phyloP scores from a whole-genome alignment of 2,797 vertebrate species.

The Vipera latastei region DNA sequence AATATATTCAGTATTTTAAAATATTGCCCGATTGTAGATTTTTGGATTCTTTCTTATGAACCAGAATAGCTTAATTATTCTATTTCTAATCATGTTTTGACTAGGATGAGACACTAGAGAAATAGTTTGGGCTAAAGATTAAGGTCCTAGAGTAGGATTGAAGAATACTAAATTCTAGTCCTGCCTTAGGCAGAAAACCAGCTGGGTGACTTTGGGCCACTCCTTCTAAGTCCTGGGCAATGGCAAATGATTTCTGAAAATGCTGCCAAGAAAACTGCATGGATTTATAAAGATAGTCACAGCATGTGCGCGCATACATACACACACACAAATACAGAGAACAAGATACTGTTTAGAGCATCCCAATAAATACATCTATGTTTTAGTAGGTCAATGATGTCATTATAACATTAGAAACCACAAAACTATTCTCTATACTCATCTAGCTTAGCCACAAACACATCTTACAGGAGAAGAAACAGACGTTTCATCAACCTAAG shows the following conservation, averaged over 20 bases:
- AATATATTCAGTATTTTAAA: not conserved
- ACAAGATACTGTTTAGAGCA: not conserved
- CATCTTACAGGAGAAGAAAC: not conserved
- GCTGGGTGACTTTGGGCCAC: not conserved
- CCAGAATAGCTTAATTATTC: not conserved
- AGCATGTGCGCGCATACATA: not conserved
- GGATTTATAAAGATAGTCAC: not conserved
- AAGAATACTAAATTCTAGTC: not conserved
- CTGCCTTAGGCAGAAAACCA: not conserved
- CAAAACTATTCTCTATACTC: not conserved
- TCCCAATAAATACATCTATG: too few relatives aligned
- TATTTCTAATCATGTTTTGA: too few relatives aligned
- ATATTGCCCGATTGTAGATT: not conserved
- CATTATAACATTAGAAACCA: not conserved
- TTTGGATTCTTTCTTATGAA: not conserved
- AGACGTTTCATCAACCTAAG: not conserved
- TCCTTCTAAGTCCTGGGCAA: not conserved
- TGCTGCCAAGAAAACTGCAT: not conserved
- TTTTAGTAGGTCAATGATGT: not conserved
- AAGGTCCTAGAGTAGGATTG: not conserved
- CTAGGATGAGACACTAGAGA: not conserved
- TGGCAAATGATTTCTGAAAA: not conserved
- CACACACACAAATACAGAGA: not conserved
- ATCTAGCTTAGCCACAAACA: not conserved
- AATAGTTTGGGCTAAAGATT: not conserved